phyloP scores from a whole-genome alignment of 1,140 invertebrate species.

The Drosophila paulistorum region DNA sequence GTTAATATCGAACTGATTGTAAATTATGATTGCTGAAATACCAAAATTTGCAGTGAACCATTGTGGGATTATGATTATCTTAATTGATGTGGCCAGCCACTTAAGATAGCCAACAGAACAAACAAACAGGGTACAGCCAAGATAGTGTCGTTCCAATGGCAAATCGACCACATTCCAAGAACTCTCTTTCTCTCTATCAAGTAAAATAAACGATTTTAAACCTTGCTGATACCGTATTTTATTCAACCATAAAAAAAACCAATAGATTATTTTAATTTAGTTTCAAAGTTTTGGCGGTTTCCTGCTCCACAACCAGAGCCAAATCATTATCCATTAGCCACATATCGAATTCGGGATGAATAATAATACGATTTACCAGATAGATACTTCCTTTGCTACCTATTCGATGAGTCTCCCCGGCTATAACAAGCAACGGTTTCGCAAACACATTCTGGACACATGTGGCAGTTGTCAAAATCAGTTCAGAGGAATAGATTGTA shows the following conservation, averaged over 20 bases:
- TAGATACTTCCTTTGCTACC: constrained; percentile 5
- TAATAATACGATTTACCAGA: constrained; percentile 3
- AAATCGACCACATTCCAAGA: constrained; percentile 4
- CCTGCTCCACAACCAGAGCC: constrained; percentile 1
- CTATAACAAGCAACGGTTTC: background rate
- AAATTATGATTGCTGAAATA: constrained; percentile 25
- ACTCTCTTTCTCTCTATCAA: background rate
- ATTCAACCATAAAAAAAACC: background rate
- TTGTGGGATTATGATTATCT: constrained; percentile 46
- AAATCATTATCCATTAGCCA: constrained; percentile 26
- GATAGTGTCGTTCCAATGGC: constrained; percentile 41
- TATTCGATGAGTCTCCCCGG: constrained; percentile 1
- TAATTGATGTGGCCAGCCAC: constrained; percentile 47
- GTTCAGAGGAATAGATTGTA: background rate
- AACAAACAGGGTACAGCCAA: constrained; percentile 7
- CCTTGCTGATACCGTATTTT: background rate
- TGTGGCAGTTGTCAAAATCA: constrained; percentile 13
- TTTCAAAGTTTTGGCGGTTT: constrained; percentile 2
- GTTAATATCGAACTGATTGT: constrained; percentile 55
- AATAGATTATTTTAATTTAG: background rate
- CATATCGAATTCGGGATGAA: constrained; percentile 12
- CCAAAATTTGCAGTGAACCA: constrained; percentile 66
- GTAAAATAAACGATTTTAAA: background rate
- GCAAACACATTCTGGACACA: background rate
- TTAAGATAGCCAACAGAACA: constrained; percentile 46